A percentile compares a stretch with the other conserved stretches of the same genome.
These are phyloP conservation scores for Anaspis maculata DNA, from an alignment of 2,888 invertebrate genomes.

Conservation along the genomic window DNA sequence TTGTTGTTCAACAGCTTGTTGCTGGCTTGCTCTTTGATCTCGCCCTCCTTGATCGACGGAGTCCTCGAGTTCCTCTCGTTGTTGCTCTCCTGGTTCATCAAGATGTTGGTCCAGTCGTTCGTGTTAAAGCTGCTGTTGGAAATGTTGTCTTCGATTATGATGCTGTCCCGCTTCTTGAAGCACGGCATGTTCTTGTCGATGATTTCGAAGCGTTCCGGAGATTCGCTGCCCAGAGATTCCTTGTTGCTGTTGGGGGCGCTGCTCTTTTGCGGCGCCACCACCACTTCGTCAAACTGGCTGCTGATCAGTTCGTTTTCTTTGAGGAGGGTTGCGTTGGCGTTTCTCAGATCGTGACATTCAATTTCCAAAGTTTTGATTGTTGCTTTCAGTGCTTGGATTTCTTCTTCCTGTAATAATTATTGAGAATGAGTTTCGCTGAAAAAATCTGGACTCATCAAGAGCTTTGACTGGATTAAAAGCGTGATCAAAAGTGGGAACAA, in stretches of 20 bases:
- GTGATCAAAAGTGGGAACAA: no score
- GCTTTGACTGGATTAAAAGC: no score
- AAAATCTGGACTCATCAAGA: no score
- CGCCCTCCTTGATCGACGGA: no score
- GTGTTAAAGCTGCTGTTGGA: slow-evolving; percentile 36
- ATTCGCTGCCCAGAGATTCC: slow-evolving; percentile 45
- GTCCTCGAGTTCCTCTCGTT: no score
- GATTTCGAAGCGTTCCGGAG: slow-evolving; percentile 57
- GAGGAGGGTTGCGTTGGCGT: slow-evolving; percentile 38
- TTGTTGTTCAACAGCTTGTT: no score
- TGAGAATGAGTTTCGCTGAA: no score
- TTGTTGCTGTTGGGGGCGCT: slow-evolving; percentile 17
- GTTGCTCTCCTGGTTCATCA: slow-evolving; percentile 13
- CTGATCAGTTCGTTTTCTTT: slow-evolving; percentile 26
- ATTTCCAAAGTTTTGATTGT: slow-evolving; percentile 39
- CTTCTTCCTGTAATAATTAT: slow-evolving; percentile 11
- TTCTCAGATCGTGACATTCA: slow-evolving; percentile 36
- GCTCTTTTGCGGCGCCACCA: slow-evolving; percentile 8
- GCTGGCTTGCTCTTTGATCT: no score
- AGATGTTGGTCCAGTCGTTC: slow-evolving; percentile 42
- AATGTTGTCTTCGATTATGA: slow-evolving; percentile 31
- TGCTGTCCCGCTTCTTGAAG: slow-evolving; percentile 26
- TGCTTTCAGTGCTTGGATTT: slow-evolving; percentile 25
- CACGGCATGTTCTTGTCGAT: slow-evolving; percentile 34
- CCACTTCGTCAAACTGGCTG: slow-evolving; percentile 10